Conservation (phyloP, 2,113 vertebrate species). For the Diadophis punctatus region DNA sequence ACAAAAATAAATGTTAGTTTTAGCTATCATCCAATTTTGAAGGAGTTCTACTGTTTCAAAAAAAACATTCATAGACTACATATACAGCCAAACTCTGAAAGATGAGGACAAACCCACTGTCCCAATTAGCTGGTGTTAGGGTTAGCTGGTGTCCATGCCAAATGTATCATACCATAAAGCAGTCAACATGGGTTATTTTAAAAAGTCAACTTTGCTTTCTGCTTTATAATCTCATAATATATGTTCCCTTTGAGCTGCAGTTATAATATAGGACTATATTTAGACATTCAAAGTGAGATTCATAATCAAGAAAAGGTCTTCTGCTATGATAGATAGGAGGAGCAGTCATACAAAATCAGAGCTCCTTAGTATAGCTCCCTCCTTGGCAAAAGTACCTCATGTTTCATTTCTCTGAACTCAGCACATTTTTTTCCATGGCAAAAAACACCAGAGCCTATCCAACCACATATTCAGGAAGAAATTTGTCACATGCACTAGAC, state of each 20-base stretch:
- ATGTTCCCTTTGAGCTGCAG: not conserved
- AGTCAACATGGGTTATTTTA: slow-evolving; percentile 45
- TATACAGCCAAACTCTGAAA: slow-evolving; percentile 30
- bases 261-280: not conserved
- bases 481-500: not conserved
- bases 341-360: not conserved
- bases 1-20: not conserved
- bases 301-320: slow-evolving; percentile 8
- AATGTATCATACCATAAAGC: slow-evolving; percentile 35
- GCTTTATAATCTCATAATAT: slow-evolving; percentile 4
- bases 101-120: not conserved
- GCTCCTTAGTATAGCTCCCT: not conserved
- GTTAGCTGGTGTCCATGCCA: slow-evolving; percentile 7
- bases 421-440: not conserved
- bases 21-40: not conserved
- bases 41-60: not conserved
- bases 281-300: not conserved
- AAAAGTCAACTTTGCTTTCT: slow-evolving; percentile 36
- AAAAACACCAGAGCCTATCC: not conserved
- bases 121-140: not conserved
- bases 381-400: not conserved
- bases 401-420: not conserved
- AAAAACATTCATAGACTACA: not conserved
- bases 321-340: not conserved
- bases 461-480: not conserved